These are phyloP conservation scores for Heterotis niloticus DNA, from an alignment of 2,113 vertebrate genomes.

Conservation along the genomic window DNA sequence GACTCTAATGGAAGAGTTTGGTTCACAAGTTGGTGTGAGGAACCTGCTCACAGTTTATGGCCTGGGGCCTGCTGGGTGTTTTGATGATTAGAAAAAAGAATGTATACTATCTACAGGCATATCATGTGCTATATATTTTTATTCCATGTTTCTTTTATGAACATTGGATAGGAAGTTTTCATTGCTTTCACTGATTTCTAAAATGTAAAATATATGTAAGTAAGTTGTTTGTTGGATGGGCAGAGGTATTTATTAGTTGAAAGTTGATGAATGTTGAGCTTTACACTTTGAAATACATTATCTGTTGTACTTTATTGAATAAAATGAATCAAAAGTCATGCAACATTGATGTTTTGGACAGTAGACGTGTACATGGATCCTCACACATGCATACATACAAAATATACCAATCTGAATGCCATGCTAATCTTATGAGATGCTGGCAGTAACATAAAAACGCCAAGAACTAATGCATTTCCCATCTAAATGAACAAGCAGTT, in stretches of 20 bases:
- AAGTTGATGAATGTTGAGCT: background rate
- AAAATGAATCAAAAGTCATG: no score
- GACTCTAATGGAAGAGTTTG: background rate
- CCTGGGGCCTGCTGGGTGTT: no score
- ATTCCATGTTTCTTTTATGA: background rate
- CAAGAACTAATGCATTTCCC: background rate
- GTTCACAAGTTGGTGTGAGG: slow-evolving; percentile 5
- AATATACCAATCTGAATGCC: background rate
- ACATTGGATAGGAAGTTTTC: background rate
- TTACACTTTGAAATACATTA: background rate
- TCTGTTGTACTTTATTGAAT: no score
- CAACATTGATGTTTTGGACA: no score
- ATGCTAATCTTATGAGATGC: background rate
- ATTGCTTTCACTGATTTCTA: slow-evolving; percentile 5
- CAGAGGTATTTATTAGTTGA: background rate
- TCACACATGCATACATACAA: background rate
- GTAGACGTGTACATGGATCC: no score
- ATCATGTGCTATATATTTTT: background rate
- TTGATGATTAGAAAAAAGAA: background rate
- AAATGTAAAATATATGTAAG: background rate
- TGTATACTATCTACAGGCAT: background rate
- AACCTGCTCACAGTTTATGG: no score
- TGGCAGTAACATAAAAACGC: background rate
- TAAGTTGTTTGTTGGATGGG: background rate
- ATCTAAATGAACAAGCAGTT: background rate